phyloP scores from a whole-genome alignment of 2,888 invertebrate species.

The Venustoraphidia nigricollis region DNA sequence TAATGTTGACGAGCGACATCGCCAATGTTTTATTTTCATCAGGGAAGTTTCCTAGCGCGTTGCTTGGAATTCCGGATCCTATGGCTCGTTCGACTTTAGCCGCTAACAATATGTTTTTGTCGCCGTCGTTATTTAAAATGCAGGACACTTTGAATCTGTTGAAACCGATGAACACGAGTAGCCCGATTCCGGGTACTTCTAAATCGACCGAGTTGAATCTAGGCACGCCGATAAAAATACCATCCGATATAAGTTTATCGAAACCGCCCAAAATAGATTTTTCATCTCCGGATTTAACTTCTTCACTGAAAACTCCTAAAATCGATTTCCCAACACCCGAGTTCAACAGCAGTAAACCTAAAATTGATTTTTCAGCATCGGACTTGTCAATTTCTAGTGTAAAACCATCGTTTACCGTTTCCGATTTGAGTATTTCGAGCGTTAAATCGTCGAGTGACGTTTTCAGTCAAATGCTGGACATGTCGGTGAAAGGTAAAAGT shows the following conservation, averaged over 20 bases:
- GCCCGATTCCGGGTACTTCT: constrained; percentile 27
- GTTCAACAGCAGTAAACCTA: constrained; percentile 23
- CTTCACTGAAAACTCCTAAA: constrained; percentile 27
- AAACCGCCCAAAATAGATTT: constrained; percentile 19
- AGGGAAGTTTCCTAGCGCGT: constrained; percentile 44
- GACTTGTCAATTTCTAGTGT: constrained; percentile 19
- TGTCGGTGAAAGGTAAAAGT: constrained; percentile 36
- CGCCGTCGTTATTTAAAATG: constrained; percentile 57
- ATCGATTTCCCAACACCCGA: constrained; percentile 34
- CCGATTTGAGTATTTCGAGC: constrained; percentile 33
- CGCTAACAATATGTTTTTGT: constrained; percentile 64
- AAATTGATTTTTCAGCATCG: constrained; percentile 16
- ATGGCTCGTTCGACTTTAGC: constrained; percentile 60
- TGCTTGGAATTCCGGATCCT: constrained; percentile 56
- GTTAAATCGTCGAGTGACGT: constrained; percentile 31
- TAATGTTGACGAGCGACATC: constrained; percentile 47
- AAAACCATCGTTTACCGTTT: constrained; percentile 18
- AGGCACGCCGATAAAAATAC: constrained; percentile 11
- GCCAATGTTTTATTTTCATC: constrained; percentile 52
- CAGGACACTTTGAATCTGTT: constrained; percentile 39
- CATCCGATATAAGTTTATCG: constrained; percentile 5
- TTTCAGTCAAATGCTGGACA: constrained; percentile 35
- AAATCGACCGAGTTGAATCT: constrained; percentile 15
- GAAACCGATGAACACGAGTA: constrained; percentile 41
- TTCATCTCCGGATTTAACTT: background rate